phyloP scores from a whole-genome alignment of 2,888 invertebrate genomes.

The Sclerodermus sp. region DNA sequence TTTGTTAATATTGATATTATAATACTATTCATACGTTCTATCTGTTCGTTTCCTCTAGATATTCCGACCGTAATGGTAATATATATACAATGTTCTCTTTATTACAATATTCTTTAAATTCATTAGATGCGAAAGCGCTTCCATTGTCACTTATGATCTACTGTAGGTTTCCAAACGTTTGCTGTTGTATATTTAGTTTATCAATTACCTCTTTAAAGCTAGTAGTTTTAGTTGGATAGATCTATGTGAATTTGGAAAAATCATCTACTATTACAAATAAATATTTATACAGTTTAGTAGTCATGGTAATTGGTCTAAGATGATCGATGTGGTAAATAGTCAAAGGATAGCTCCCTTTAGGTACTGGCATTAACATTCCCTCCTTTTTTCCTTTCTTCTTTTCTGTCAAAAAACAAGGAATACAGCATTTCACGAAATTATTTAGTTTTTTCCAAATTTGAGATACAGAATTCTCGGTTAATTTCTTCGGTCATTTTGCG shows the following conservation, averaged over 20 bases:
- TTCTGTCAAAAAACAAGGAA: conserved; percentile 16
- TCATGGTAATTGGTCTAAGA: conserved; percentile 10
- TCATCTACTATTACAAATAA: conserved; percentile 12
- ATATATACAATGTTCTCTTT: conserved; percentile 15
- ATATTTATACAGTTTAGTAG: conserved; percentile 13
- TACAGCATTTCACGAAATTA: conserved; percentile 10
- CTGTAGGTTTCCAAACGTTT: conserved; percentile 15
- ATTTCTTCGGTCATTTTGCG: conserved; percentile 8
- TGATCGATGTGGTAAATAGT: conserved; percentile 14
- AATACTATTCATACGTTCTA: conserved; percentile 22
- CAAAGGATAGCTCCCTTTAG: conserved; percentile 4
- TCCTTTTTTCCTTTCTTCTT: conserved; percentile 13
- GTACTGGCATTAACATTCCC: conserved; percentile 11
- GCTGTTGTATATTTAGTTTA: conserved; percentile 8
- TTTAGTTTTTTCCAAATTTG: conserved; percentile 14
- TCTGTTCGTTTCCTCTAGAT: conserved; percentile 19
- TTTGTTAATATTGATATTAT: conserved; percentile 26
- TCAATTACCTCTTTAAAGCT: conserved; percentile 11
- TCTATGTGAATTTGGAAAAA: conserved; percentile 16
- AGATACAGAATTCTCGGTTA: conserved; percentile 15
- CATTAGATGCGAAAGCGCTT: conserved; percentile 13
- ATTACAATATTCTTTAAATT: conserved; percentile 11
- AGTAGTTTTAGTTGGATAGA: conserved; percentile 15
- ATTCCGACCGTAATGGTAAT: conserved; percentile 12
- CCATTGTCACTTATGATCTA: conserved; percentile 17